Percentiles rank a stretch among this genome's conserved stretches.
Evolutionary conservation across 2,888 invertebrate species (phyloP).

Genomic region (Reticulitermes lucifugus): DNA sequence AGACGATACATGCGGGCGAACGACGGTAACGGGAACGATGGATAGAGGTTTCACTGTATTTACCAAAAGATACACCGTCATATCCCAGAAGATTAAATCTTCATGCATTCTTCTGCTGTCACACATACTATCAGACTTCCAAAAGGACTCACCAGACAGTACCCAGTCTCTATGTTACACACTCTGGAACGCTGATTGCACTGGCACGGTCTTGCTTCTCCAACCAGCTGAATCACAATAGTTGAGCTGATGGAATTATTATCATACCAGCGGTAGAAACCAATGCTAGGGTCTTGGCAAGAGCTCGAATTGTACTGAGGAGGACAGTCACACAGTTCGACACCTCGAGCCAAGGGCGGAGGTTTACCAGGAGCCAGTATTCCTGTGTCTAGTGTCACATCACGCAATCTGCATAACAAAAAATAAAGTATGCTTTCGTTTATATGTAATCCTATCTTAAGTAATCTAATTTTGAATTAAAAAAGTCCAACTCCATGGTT

Average conservation of each 20-base stretch:
- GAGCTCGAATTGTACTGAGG: slow-evolving; percentile 85
- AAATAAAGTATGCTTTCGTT: too few species aligned
- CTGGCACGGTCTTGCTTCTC: slow-evolving; percentile 81
- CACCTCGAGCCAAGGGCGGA: slow-evolving; percentile 78
- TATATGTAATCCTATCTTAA: too few species aligned
- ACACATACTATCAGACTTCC: too few species aligned
- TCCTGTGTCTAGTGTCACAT: slow-evolving; percentile 87
- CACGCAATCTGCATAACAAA: slow-evolving; percentile 70
- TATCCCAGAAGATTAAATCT: not conserved
- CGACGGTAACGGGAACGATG: too few species aligned
- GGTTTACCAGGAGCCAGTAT: slow-evolving; percentile 75
- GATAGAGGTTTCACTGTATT: too few species aligned
- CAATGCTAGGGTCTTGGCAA: slow-evolving; percentile 89
- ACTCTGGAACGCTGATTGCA: slow-evolving; percentile 83
- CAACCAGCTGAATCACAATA: slow-evolving; percentile 82
- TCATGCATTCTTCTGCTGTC: not conserved
- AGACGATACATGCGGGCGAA: too few species aligned
- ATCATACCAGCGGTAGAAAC: slow-evolving; percentile 84
- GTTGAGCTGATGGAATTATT: slow-evolving; percentile 69
- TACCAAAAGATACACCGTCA: too few species aligned
- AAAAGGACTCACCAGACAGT: slow-evolving; percentile 76
- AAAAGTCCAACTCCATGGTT: too few species aligned
- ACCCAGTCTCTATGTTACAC: slow-evolving; percentile 87
- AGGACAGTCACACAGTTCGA: slow-evolving; percentile 90
- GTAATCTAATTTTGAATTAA: too few species aligned